Evolutionary conservation across 2,888 invertebrate genomes (phyloP).

Genomic region (Cheilosia variabilis): DNA sequence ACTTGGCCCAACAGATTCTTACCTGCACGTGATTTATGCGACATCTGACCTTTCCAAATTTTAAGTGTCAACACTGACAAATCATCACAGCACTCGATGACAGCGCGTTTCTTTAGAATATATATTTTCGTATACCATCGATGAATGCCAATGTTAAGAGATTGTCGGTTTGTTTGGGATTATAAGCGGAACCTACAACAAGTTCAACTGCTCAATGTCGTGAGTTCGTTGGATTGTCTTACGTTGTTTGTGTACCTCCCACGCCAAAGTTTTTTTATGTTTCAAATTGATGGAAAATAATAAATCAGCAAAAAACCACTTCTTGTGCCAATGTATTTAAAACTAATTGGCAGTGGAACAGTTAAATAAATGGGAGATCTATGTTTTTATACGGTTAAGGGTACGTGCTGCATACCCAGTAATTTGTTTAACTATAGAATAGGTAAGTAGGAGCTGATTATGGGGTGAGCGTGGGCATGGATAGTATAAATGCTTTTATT

Average conservation of each 20-base stretch:
- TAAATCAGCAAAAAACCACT: too few relatives aligned
- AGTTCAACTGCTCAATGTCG: conserved; percentile 5
- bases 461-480: too few relatives aligned
- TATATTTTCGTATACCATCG: not conserved
- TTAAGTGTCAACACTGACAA: not conserved
- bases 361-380: too few relatives aligned
- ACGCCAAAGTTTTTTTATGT: not conserved
- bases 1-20: not conserved
- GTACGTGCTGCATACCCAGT: too few relatives aligned
- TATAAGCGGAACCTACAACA: not conserved
- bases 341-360: too few relatives aligned
- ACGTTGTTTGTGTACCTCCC: not conserved
- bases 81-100: not conserved
- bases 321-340: too few relatives aligned
- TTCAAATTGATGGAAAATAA: not conserved
- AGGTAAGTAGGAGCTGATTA: too few relatives aligned
- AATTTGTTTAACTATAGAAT: too few relatives aligned
- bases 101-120: not conserved
- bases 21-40: conserved; percentile 23
- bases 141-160: conserved; percentile 27
- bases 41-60: conserved; percentile 22
- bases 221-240: not conserved
- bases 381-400: too few relatives aligned
- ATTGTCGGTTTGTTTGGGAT: conserved; percentile 13
- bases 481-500: too few relatives aligned